Evolutionary conservation across 2,888 invertebrate species (phyloP).

Genomic region (Lycophotia porphyrea): DNA sequence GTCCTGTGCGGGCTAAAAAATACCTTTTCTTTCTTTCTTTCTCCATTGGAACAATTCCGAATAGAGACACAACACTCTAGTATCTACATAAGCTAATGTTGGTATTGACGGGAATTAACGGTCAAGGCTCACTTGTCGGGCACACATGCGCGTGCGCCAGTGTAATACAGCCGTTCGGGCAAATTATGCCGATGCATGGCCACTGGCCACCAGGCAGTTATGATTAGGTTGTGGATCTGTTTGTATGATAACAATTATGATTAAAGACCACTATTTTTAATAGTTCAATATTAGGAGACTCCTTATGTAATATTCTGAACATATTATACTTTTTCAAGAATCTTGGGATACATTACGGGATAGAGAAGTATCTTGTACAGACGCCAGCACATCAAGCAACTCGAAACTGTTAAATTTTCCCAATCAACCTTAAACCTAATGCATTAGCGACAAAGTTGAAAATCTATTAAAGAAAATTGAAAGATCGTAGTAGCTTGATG

Average conservation of each 20-base stretch:
- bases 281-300: not conserved
- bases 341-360: not conserved
- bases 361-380: no score
- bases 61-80: conserved; percentile 48
- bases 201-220: conserved; percentile 42
- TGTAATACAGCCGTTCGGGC: conserved; percentile 26
- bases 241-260: conserved; percentile 1
- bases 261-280: not conserved
- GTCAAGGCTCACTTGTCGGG: conserved; percentile 75
- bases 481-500: no score
- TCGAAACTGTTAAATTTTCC: no score
- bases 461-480: no score
- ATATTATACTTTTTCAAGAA: not conserved
- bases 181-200: conserved; percentile 56
- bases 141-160: conserved; percentile 36
- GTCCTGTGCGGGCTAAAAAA: no score
- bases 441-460: no score
- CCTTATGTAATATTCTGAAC: not conserved
- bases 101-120: conserved; percentile 72
- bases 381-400: no score
- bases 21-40: no score
- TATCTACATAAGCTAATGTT: conserved; percentile 51
- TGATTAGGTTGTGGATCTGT: conserved; percentile 28
- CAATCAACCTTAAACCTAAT: no score
- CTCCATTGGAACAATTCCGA: not conserved